Evolutionary conservation across 2,797 vertebrate genomes (phyloP), one percentile per base, ranked within the genome.

Genomic region (Mastacembelus armatus): DNA sequence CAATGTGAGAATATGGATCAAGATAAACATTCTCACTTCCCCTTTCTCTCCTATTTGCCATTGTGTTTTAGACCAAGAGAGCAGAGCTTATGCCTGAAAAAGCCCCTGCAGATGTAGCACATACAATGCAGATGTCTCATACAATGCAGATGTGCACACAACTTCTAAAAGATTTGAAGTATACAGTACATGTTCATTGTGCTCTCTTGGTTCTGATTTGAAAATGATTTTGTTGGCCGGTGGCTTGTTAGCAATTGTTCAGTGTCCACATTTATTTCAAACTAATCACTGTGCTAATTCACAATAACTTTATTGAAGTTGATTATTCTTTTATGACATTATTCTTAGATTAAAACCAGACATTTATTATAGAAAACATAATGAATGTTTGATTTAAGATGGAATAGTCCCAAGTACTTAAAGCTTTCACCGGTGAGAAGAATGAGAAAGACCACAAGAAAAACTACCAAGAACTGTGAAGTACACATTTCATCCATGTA

Each of bases 1-100:
- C 91, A 92, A 91, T 92, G 84, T 55, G 74, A 84, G 83, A 90
- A 90, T 92, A 92, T 92, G 85, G 88, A 93, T 91, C 85, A 80
- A 84, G 86, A 92, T 89, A 91, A 90, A 88, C 85, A 90, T 88
- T 88, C 82, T 81, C 82, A 66, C 71, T 62, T 74, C 66, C 45
- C 15, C 48, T 59, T 57, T 62, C 54, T 51, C 68, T 62, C 62
- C 40, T 60, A 39, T 71, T 69, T 63, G 63, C 83, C 77, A 15
- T 61, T 36, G 59, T 2, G 4, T 55, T 66, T 22, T 55, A 62
- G 51, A 42, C 51, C 7, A n/a, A 66, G 45, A 55, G 81, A 27
- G 40, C 29, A 21, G 12, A 55, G 52, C 26, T 49, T 33, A 24
- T 63, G 51, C 42, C 54, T 67, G 43, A 60, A 68, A 74, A 48